These are phyloP conservation scores for Okapia johnstoni DNA, from an alignment of 2,113 vertebrate species.

Conservation along the genomic window DNA sequence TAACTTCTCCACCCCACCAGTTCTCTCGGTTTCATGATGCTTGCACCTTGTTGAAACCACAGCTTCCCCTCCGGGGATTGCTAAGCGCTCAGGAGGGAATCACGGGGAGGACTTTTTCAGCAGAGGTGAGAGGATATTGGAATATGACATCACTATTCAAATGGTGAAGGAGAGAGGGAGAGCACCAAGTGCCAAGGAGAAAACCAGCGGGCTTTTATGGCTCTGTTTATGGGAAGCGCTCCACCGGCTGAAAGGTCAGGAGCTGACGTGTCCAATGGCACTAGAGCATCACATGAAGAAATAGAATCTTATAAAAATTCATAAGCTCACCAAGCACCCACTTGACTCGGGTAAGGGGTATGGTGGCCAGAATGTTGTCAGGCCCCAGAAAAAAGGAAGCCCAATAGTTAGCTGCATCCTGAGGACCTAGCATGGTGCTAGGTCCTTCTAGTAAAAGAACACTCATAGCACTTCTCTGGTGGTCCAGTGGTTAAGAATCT, in stretches of 20 bases:
- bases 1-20: not conserved
- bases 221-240: conserved; percentile 69
- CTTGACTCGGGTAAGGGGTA: not conserved
- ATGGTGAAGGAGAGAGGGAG: conserved; percentile 51
- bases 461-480: not conserved
- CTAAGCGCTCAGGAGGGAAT: conserved; percentile 69
- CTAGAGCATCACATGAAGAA: conserved; percentile 74
- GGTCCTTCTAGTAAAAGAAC: not conserved
- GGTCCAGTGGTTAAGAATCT: not conserved
- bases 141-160: conserved; percentile 72
- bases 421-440: not conserved
- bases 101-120: conserved; percentile 87
- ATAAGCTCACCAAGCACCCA: conserved; percentile 25
- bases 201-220: conserved; percentile 67
- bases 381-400: not conserved
- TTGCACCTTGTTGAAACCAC: conserved; percentile 73
- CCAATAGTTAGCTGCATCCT: not conserved
- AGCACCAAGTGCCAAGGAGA: conserved; percentile 44
- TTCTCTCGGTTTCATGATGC: conserved; percentile 69
- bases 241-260: conserved; percentile 66
- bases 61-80: conserved; percentile 67
- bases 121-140: conserved; percentile 79
- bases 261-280: conserved; percentile 57
- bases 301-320: conserved; percentile 62
- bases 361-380: not conserved